These are phyloP conservation scores for Cryptocheilus praepositus DNA, from an alignment of 2,888 invertebrate genomes.

Conservation along the genomic window DNA sequence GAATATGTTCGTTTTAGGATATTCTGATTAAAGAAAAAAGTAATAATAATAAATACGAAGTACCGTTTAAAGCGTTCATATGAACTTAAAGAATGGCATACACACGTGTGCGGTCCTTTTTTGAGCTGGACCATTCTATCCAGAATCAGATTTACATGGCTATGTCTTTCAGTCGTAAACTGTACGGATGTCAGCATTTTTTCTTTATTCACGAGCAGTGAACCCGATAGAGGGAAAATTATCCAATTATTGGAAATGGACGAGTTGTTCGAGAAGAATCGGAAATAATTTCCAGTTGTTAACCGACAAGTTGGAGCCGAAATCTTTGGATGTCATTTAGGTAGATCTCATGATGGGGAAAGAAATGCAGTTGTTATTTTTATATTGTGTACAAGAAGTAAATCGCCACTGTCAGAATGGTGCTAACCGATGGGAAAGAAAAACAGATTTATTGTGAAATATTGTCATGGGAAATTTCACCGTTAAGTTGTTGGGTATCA, in stretches of 20 bases:
- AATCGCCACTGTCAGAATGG: too few relatives aligned
- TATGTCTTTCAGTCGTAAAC: slow-evolving; percentile 65
- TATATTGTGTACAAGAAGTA: too few relatives aligned
- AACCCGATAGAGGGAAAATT: not conserved
- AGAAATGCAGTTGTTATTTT: too few relatives aligned
- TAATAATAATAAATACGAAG: slow-evolving; percentile 53
- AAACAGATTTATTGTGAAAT: too few relatives aligned
- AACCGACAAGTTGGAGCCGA: slow-evolving; percentile 18
- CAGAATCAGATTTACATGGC: slow-evolving; percentile 61
- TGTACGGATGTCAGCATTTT: slow-evolving; percentile 42
- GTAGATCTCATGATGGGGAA: too few relatives aligned
- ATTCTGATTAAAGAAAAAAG: slow-evolving; percentile 62
- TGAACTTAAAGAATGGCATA: slow-evolving; percentile 33
- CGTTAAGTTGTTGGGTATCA: too few relatives aligned
- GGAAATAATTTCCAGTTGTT: slow-evolving; percentile 18
- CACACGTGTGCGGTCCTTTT: slow-evolving; percentile 40
- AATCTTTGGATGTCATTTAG: too few relatives aligned
- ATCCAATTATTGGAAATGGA: too few relatives aligned
- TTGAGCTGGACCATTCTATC: slow-evolving; percentile 40
- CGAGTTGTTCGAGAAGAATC: not conserved
- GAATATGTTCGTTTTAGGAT: slow-evolving; percentile 70
- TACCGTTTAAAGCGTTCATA: slow-evolving; percentile 57
- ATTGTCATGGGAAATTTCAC: too few relatives aligned
- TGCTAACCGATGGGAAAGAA: too few relatives aligned
- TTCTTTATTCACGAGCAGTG: slow-evolving; percentile 28